Evolutionary conservation across 2,888 invertebrate species (phyloP).

Genomic region (Lasioglossum pauxillum): DNA sequence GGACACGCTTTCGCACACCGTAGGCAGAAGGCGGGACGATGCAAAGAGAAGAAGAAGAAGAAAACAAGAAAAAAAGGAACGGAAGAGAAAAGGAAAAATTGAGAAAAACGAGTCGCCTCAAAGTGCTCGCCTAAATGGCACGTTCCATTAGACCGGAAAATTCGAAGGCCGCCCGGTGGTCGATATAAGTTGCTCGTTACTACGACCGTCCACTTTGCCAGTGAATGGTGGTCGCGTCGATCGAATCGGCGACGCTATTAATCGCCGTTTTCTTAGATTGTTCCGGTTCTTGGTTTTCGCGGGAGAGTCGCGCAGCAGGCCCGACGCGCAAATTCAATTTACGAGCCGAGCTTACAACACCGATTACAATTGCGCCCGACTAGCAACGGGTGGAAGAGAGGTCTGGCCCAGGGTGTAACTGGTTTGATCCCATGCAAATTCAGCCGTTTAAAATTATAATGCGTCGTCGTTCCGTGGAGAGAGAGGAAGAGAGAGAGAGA

Average conservation of each 20-base stretch:
- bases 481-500: not conserved
- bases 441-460: slow-evolving; percentile 31
- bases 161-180: slow-evolving; percentile 64
- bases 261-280: slow-evolving; percentile 48
- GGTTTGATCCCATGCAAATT: slow-evolving; percentile 32
- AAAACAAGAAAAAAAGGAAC: not conserved
- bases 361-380: slow-evolving; percentile 10
- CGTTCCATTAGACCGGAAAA: slow-evolving; percentile 68
- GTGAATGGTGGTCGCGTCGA: slow-evolving; percentile 52
- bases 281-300: not conserved
- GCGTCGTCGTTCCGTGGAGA: not conserved
- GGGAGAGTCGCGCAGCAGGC: not conserved
- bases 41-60: slow-evolving; percentile 25
- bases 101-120: slow-evolving; percentile 43
- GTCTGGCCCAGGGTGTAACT: not conserved
- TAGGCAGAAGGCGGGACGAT: slow-evolving; percentile 32
- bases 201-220: slow-evolving; percentile 62
- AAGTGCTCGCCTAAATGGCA: slow-evolving; percentile 61
- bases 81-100: slow-evolving; percentile 6
- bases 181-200: slow-evolving; percentile 61
- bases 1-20: slow-evolving; percentile 1
- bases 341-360: not conserved
- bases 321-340: not conserved
- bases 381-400: not conserved
- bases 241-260: slow-evolving; percentile 62